Conservation (phyloP, 2,797 vertebrate genomes). For the Anguilla anguilla region DNA sequence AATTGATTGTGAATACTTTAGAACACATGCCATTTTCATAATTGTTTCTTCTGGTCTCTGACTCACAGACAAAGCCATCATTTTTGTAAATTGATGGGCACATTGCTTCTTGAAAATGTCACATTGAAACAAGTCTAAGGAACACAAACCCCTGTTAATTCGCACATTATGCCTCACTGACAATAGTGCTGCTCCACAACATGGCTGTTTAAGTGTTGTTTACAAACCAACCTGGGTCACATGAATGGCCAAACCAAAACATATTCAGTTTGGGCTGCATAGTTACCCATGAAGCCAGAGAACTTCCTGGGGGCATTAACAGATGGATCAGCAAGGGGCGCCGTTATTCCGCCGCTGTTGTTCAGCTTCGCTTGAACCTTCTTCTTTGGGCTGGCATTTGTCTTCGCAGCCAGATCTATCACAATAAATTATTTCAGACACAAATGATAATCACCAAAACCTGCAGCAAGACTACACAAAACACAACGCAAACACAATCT, state of each 20-base stretch:
- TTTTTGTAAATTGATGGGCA: not conserved
- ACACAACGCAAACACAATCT: not conserved
- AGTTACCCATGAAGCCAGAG: slow-evolving; percentile 90
- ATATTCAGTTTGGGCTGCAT: not conserved
- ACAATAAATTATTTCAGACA: slow-evolving; percentile 37
- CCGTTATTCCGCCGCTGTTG: slow-evolving; percentile 68
- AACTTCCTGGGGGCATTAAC: slow-evolving; percentile 89
- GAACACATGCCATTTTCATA: too few species aligned
- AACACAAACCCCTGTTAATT: not conserved
- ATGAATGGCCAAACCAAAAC: not conserved
- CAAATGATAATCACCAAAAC: slow-evolving; percentile 14
- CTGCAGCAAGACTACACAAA: not conserved
- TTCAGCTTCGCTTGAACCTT: slow-evolving; percentile 89
- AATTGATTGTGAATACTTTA: too few species aligned
- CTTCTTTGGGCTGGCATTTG: slow-evolving; percentile 84
- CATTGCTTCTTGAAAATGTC: not conserved
- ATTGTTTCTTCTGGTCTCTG: too few species aligned
- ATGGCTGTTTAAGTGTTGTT: not conserved
- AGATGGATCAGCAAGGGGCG: slow-evolving; percentile 66
- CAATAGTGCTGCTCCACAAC: not conserved
- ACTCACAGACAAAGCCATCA: too few species aligned
- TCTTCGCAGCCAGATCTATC: slow-evolving; percentile 85
- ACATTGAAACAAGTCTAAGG: not conserved
- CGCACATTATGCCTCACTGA: not conserved
- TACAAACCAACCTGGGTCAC: not conserved